A percentile compares a stretch with the other conserved stretches of the same genome.
These are phyloP conservation scores for Leguminivora glycinivorella DNA, from an alignment of 1,140 invertebrate genomes.

Conservation along the genomic window DNA sequence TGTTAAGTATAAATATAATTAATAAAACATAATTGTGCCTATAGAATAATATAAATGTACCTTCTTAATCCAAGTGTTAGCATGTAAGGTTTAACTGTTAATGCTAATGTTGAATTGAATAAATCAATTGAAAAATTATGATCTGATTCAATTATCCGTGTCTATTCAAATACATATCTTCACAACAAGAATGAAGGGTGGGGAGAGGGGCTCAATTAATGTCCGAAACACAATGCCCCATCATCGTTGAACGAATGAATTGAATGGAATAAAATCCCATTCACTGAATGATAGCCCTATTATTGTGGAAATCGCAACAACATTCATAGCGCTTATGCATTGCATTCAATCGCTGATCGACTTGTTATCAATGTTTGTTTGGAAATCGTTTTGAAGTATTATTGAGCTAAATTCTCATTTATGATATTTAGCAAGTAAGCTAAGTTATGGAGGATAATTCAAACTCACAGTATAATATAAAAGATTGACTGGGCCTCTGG, in stretches of 20 bases:
- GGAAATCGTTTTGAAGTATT: not conserved
- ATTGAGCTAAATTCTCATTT: not conserved
- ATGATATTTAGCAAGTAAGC: not conserved
- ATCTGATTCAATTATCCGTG: not conserved
- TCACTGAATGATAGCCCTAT: not conserved
- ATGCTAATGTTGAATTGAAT: too few species aligned
- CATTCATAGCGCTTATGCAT: not conserved
- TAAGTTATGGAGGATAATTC: too few species aligned
- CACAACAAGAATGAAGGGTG: not conserved
- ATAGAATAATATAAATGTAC: too few species aligned
- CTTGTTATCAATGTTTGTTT: not conserved
- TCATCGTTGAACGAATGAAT: not conserved
- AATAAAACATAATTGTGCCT: too few species aligned
- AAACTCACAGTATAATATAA: too few species aligned
- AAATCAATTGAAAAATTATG: too few species aligned
- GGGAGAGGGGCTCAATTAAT: not conserved
- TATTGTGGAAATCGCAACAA: not conserved
- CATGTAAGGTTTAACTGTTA: too few species aligned
- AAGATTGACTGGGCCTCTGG: too few species aligned
- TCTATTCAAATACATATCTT: not conserved
- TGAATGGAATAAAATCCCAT: constrained; percentile 10
- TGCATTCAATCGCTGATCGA: not conserved
- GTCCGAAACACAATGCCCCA: not conserved
- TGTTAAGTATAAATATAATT: too few species aligned
- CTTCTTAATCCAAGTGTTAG: too few species aligned